Evolutionary conservation across 2,797 vertebrate species (phyloP).

Genomic region (Paguma larvata): DNA sequence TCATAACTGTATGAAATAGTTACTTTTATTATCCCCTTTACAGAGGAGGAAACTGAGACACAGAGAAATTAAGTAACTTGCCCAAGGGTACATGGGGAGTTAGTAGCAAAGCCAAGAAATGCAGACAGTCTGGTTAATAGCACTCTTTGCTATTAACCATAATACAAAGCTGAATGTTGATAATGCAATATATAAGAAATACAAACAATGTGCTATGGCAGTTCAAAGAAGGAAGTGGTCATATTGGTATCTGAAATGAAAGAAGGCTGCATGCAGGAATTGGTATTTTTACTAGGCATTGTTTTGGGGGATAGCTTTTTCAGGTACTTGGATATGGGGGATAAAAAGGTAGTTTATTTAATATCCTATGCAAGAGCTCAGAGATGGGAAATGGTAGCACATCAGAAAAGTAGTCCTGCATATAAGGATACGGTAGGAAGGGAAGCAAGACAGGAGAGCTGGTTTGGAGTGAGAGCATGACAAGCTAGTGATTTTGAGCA

Average conservation of each 20-base stretch:
- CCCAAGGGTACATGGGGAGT: not conserved
- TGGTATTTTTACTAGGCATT: constrained; percentile 22
- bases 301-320: not conserved
- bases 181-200: constrained; percentile 15
- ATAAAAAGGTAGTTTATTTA: not conserved
- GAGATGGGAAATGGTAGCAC: not conserved
- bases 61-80: constrained; percentile 17
- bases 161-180: not conserved
- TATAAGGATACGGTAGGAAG: not conserved
- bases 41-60: constrained; percentile 1
- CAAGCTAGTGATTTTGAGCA: not conserved
- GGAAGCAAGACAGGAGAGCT: not conserved
- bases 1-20: constrained; percentile 3
- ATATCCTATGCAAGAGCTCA: not conserved
- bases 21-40: constrained; percentile 48
- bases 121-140: not conserved
- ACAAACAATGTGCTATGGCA: not conserved
- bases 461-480: not conserved
- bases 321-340: not conserved
- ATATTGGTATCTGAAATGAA: not conserved
- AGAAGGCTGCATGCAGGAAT: not conserved
- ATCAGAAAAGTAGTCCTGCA: not conserved
- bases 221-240: constrained; percentile 36
- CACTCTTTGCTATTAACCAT: no score
- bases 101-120: not conserved